phyloP scores from a whole-genome alignment of 1,140 invertebrate genomes.

The Bombus sylvicola region DNA sequence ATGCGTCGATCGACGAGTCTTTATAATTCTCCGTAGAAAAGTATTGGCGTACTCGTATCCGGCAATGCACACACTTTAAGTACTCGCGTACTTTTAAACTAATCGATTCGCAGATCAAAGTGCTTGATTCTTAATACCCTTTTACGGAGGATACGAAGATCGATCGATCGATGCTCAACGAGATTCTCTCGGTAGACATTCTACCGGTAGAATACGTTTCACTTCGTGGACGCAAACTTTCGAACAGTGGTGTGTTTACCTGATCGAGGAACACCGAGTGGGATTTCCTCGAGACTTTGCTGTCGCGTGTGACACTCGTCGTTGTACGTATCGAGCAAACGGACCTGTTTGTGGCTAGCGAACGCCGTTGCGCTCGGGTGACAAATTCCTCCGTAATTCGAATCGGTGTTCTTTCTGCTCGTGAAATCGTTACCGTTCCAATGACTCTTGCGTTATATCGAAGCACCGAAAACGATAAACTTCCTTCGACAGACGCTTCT shows the following conservation, averaged over 20 bases:
- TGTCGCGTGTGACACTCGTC: neutral
- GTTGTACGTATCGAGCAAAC: too few species aligned
- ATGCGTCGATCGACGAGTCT: too few species aligned
- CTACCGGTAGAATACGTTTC: neutral
- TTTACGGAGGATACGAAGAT: too few species aligned
- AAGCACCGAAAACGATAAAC: neutral
- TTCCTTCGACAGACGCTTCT: neutral
- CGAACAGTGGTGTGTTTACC: neutral
- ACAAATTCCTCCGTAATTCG: constrained; percentile 35
- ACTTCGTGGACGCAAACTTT: neutral
- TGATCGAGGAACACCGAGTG: neutral
- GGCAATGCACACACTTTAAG: too few species aligned
- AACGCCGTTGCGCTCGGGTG: neutral
- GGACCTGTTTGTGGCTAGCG: neutral
- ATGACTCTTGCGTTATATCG: neutral
- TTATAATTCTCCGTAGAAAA: too few species aligned
- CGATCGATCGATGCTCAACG: too few species aligned
- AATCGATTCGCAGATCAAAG: too few species aligned
- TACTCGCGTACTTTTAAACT: too few species aligned
- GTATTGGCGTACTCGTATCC: too few species aligned
- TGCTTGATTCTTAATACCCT: too few species aligned
- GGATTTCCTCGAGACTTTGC: neutral
- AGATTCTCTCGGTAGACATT: too few species aligned
- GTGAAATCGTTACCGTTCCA: neutral
- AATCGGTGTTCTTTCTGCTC: neutral